Evolutionary conservation across 2,888 invertebrate genomes (phyloP), one percentile per base, ranked within the genome.

Genomic region (Dynastes tityus): DNA sequence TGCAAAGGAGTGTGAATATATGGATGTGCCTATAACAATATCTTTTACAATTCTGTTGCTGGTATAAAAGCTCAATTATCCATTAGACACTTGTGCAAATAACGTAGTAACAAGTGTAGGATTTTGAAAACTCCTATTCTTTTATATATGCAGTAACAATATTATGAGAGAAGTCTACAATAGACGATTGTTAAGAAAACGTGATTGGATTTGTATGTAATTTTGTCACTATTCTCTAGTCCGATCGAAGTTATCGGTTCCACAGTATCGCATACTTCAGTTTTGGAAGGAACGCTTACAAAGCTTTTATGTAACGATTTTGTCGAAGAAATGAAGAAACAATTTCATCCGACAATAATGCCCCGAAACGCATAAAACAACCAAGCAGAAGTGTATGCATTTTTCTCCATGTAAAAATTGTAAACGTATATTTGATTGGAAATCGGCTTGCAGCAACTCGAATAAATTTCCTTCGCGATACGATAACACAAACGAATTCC

Each of bases 351-450:
- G 22, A 27, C 51, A 68, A 49, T 68, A 68, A 68, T 68, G 45
- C n/a, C 27, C 27, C 49, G 27, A 29, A 49, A 49, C 13, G n/a
- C 37, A 37, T 37, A 68, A 68, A 68, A 49, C 49, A 68, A 45
- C 11, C n/a, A 9, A 8, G 3, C 3, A 9, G 51, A 68, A 49
- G 16, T 16, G 16, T 22, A 29, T 27, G 49, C 49, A 68, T 22
- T 22, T 51, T 16, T 22, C 37, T 2, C 4, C 11, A 2, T 0
- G 49, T 9, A 27, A 68, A 49, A 68, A 49, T 45, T 68, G 49
- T 27, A 27, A 68, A 49, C 51, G 49, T 68, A 27, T 68, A 49
- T 68, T 68, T 68, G 68, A 68, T 68, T 49, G 68, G 68, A 68
- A 68, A 61, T 61, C 61, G 61, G 61, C 45, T 45, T 8, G 45